These are phyloP conservation scores for Heliconius hortense DNA, from an alignment of 2,888 invertebrate genomes.

Conservation along the genomic window DNA sequence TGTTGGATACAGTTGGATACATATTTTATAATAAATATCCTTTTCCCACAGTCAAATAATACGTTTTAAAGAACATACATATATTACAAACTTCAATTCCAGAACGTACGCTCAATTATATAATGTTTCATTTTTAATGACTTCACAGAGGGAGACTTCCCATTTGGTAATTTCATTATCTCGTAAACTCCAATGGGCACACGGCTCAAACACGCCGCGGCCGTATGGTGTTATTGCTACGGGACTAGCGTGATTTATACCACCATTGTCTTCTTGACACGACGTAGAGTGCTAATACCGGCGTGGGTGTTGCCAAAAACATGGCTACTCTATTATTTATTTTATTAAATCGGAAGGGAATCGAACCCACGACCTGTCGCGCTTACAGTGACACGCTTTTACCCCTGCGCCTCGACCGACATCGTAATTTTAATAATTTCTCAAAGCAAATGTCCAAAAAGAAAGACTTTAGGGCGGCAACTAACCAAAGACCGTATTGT, in stretches of 20 bases:
- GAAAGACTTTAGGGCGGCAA: too few relatives aligned
- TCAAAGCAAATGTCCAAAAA: too few relatives aligned
- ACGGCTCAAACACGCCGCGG: slow-evolving; percentile 33
- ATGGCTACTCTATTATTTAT: slow-evolving; percentile 11
- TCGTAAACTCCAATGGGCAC: slow-evolving; percentile 36
- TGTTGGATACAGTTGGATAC: too few relatives aligned
- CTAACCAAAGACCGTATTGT: too few relatives aligned
- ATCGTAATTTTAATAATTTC: too few relatives aligned
- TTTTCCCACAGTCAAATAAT: neutral
- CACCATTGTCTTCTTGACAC: slow-evolving; percentile 55
- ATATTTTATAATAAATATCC: too few relatives aligned
- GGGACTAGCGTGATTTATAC: slow-evolving; percentile 55
- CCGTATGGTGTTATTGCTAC: slow-evolving; percentile 35
- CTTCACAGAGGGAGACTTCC: neutral
- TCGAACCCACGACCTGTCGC: neutral
- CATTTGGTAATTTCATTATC: slow-evolving; percentile 32
- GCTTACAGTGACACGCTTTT: neutral
- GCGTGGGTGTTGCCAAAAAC: slow-evolving; percentile 38
- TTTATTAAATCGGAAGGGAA: neutral
- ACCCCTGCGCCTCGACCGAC: neutral
- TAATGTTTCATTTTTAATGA: neutral
- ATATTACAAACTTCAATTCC: slow-evolving; percentile 1
- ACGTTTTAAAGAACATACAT: neutral
- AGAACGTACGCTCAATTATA: slow-evolving; percentile 2
- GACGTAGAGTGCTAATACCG: slow-evolving; percentile 36